phyloP scores from a whole-genome alignment of 2,113 vertebrate genomes.

The Apeltes quadracus region DNA sequence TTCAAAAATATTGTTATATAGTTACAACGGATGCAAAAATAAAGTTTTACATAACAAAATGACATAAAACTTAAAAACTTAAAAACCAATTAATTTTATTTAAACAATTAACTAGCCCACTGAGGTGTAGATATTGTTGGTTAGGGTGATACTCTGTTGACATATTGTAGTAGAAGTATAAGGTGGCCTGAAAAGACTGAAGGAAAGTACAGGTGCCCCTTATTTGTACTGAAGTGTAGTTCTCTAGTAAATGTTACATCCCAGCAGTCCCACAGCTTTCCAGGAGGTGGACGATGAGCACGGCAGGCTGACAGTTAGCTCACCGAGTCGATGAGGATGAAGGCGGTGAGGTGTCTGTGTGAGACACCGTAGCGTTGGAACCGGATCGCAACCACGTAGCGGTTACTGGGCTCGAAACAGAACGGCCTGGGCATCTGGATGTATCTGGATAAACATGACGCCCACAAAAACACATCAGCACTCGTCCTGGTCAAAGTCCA shows the following conservation, averaged over 20 bases:
- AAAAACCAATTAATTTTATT: too few species aligned
- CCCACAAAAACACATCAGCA: background rate
- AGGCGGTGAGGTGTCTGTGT: slow-evolving; percentile 77
- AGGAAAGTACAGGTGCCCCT: background rate
- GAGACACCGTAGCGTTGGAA: slow-evolving; percentile 82
- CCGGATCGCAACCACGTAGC: slow-evolving; percentile 80
- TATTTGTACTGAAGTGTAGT: background rate
- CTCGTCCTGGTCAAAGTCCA: background rate
- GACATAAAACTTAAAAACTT: too few species aligned
- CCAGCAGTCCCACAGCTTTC: background rate
- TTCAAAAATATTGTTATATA: background rate
- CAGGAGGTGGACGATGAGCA: background rate
- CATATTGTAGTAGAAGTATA: background rate
- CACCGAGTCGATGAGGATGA: slow-evolving; percentile 88
- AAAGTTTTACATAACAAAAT: too few species aligned
- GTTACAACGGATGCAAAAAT: background rate
- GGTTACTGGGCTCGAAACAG: slow-evolving; percentile 87
- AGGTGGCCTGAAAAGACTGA: background rate
- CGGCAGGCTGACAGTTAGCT: slow-evolving; percentile 40
- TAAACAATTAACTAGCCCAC: too few species aligned
- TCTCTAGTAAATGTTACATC: background rate
- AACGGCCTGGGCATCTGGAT: slow-evolving; percentile 86
- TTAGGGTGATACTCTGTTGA: background rate
- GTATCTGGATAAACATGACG: slow-evolving; percentile 67
- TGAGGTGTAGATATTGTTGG: too few species aligned